Percentiles rank a stretch among this genome's conserved stretches.
These are phyloP conservation scores for Nebria brevicollis DNA, from an alignment of 2,888 invertebrate genomes.

Conservation along the genomic window DNA sequence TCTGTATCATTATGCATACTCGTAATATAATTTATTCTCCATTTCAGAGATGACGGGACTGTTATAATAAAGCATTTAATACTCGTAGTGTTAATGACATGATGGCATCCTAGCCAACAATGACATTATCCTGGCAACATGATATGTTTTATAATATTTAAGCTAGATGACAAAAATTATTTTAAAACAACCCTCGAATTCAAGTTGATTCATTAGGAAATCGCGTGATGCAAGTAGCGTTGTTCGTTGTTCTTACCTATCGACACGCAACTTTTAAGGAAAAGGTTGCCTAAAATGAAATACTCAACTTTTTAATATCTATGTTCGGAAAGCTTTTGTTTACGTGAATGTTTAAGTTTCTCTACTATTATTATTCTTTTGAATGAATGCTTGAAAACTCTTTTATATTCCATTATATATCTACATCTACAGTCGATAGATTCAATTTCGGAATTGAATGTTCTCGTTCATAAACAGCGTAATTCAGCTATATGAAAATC, in stretches of 20 bases:
- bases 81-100: constrained; percentile 22
- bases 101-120: neutral
- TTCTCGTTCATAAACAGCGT: too few species aligned
- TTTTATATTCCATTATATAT: too few species aligned
- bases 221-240: constrained; percentile 26
- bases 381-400: too few species aligned
- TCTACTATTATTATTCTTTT: too few species aligned
- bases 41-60: constrained; percentile 8
- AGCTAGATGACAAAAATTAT: constrained; percentile 43
- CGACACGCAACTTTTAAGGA: constrained; percentile 22
- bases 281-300: neutral
- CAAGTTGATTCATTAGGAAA: constrained; percentile 44
- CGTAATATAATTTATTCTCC: constrained; percentile 7
- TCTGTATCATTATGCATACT: neutral
- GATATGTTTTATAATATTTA: constrained; percentile 41
- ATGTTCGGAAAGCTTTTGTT: too few species aligned
- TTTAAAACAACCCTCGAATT: constrained; percentile 46
- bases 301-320: neutral
- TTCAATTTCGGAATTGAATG: too few species aligned
- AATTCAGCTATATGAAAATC: too few species aligned
- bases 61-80: neutral
- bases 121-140: constrained; percentile 16
- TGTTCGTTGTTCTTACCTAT: constrained; percentile 5
- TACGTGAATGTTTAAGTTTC: too few species aligned
- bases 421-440: too few species aligned